Evolutionary conservation across 2,888 invertebrate species (phyloP), one percentile per base, ranked within the genome.

Genomic region (Tuberolachnus salignus): DNA sequence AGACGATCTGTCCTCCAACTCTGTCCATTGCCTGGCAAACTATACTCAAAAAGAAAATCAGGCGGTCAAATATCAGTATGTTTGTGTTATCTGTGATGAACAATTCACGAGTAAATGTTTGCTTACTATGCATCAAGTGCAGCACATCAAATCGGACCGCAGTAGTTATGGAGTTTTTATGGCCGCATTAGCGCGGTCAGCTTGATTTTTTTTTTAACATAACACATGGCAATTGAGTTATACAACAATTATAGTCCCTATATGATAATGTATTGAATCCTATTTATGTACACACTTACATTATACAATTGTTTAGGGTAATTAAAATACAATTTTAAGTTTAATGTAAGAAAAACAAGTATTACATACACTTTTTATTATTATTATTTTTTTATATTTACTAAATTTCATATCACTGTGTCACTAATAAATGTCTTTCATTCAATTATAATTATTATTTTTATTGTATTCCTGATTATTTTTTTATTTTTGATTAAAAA

Each of bases 71-170:
- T 66, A 64, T 44, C 26, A 57, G 14, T 66, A 69, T 55, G 46
- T 69, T 21, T 78, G 78, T 51, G 78, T 78, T 57, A 42, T 69
- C 21, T 78, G 78, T 51, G 78, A 78, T 42, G 42, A 59, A 78
- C 26, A 26, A 34, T 78, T 78, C 21, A 8, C 13, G 14, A 69
- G 49, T 51, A 78, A 78, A 78, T 69, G 67, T 61, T 69, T 59
- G 21, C 78, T 78, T 14, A 69, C 78, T 16, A 69, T 69, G 49
- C 78, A 78, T 13, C 78, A 78, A 78, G 69, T 78, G n/a, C 78
- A 69, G 11, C 78, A 78, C n/a, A 69, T 78, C 42, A 67, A 78
- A n/a, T 49, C 78, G 4, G 78, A 78, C n/a, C 78, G 78, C 19
- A 78, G 67, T 51, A 59, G 67, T 23, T 78, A 69, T 49, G 34